phyloP scores from a whole-genome alignment of 2,797 vertebrate genomes.

The Sebastes steindachneri region DNA sequence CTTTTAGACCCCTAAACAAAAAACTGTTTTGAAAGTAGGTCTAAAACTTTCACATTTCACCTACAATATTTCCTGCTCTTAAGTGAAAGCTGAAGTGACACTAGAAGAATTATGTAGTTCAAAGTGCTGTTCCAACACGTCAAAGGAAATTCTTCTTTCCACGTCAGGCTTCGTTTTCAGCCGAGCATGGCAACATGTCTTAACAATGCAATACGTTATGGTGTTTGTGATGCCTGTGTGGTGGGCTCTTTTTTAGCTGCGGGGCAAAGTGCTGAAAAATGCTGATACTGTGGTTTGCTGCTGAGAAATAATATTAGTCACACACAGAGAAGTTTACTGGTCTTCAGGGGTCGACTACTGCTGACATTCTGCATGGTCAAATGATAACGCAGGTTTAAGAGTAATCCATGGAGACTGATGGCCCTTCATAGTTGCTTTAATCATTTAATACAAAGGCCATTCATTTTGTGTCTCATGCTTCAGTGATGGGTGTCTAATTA shows the following conservation, averaged over 20 bases:
- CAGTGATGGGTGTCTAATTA: neutral
- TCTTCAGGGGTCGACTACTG: slow-evolving; percentile 21
- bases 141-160: neutral
- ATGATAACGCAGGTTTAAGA: neutral
- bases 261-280: slow-evolving; percentile 21
- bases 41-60: neutral
- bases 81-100: neutral
- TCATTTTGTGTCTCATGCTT: neutral
- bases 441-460: neutral
- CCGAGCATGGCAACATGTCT: neutral
- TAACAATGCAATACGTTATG: neutral
- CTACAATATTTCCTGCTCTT: neutral
- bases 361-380: slow-evolving; percentile 4
- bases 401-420: neutral
- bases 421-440: neutral
- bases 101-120: neutral
- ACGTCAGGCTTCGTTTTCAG: neutral
- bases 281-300: slow-evolving; percentile 39
- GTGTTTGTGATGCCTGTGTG: slow-evolving; percentile 10
- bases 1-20: neutral
- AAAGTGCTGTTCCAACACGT: neutral
- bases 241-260: slow-evolving; percentile 15
- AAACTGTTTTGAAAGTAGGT: neutral
- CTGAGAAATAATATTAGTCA: slow-evolving; percentile 41
- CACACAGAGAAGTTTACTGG: slow-evolving; percentile 34